Evolutionary conservation across 2,888 invertebrate genomes (phyloP).

Genomic region (Campoletis raptor): DNA sequence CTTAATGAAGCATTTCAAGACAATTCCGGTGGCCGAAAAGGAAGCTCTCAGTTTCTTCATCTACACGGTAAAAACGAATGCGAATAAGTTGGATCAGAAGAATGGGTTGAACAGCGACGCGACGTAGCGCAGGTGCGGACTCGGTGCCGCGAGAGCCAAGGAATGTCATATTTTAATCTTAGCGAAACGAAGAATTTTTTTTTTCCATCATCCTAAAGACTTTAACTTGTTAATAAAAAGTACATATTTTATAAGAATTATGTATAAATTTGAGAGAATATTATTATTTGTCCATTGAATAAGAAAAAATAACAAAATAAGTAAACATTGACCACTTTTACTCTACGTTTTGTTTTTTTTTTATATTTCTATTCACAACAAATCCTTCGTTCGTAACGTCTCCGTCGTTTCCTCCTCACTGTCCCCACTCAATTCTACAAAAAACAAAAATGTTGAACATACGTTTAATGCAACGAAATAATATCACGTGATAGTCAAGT

Average conservation of each 20-base stretch:
- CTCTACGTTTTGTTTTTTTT: constrained; percentile 57
- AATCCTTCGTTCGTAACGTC: constrained; percentile 77
- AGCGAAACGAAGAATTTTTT: constrained; percentile 66
- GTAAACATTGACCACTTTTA: constrained; percentile 63
- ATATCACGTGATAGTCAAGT: not conserved
- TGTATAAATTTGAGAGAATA: constrained; percentile 71
- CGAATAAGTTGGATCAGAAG: constrained; percentile 94
- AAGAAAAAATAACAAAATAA: constrained; percentile 31
- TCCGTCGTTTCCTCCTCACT: constrained; percentile 85
- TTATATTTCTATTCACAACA: constrained; percentile 68
- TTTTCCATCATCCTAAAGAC: constrained; percentile 68
- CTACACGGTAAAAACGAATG: constrained; percentile 97
- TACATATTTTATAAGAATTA: constrained; percentile 78
- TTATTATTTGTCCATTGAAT: constrained; percentile 66
- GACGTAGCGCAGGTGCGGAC: constrained; percentile 82
- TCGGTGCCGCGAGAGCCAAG: constrained; percentile 60
- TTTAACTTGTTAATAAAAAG: constrained; percentile 78
- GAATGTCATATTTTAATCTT: constrained; percentile 59
- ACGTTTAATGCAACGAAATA: not conserved
- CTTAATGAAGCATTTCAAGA: constrained; percentile 97
- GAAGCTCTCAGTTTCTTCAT: constrained; percentile 98
- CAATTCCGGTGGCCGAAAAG: constrained; percentile 97
- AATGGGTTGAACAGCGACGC: constrained; percentile 90
- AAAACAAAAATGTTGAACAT: constrained; percentile 42
- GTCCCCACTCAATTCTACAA: constrained; percentile 84